Conservation (phyloP, 1,140 invertebrate genomes). For the Antheraea pernyi region DNA sequence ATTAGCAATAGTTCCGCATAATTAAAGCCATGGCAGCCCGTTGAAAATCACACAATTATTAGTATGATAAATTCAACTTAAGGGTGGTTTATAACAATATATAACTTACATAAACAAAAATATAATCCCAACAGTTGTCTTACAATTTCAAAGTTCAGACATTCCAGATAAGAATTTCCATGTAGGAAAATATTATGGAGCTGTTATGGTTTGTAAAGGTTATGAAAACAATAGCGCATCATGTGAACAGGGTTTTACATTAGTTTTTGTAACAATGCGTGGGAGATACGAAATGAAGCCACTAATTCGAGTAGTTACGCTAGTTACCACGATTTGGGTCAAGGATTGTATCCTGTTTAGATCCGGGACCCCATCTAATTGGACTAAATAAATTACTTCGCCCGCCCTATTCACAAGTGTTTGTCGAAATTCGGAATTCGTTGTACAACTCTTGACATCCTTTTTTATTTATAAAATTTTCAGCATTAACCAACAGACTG, state of each 20-base stretch:
- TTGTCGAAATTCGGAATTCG: background rate
- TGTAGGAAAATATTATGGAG: too few relatives aligned
- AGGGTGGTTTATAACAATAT: too few relatives aligned
- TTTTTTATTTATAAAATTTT: background rate
- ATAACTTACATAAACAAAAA: too few relatives aligned
- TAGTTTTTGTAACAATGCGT: slow-evolving; percentile 11
- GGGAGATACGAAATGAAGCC: slow-evolving; percentile 1
- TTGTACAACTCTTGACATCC: background rate
- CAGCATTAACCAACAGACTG: too few relatives aligned
- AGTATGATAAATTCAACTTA: too few relatives aligned
- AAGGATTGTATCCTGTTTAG: slow-evolving; percentile 15
- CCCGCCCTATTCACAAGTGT: background rate
- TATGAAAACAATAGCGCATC: background rate
- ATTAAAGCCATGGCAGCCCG: too few relatives aligned
- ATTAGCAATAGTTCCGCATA: too few relatives aligned
- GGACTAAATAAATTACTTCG: slow-evolving; percentile 4
- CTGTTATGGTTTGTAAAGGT: background rate
- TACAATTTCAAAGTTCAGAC: too few relatives aligned
- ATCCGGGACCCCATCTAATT: slow-evolving; percentile 8
- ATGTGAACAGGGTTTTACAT: background rate
- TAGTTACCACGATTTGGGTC: slow-evolving; percentile 16
- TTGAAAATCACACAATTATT: too few relatives aligned
- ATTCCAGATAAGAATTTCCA: too few relatives aligned
- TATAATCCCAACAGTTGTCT: too few relatives aligned
- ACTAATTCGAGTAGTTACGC: slow-evolving; percentile 12